Evolutionary conservation across 2,888 invertebrate genomes (phyloP).

Genomic region (Cephus rjabovi): DNA sequence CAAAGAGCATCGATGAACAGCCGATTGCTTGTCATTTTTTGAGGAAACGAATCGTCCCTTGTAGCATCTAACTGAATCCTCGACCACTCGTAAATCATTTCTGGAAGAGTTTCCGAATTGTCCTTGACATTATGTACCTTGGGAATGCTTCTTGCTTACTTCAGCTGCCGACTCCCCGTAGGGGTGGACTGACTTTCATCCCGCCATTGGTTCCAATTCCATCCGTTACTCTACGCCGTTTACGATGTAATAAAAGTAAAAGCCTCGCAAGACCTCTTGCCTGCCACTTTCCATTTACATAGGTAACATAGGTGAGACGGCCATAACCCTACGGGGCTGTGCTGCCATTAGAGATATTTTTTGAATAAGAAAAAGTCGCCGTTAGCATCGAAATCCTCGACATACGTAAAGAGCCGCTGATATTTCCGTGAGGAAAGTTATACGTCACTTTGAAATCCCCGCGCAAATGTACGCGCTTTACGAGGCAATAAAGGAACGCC

Average conservation of each 20-base stretch:
- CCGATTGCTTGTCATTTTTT: neutral
- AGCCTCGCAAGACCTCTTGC: neutral
- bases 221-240: neutral
- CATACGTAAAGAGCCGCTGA: neutral
- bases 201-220: neutral
- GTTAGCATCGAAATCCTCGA: neutral
- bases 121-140: neutral
- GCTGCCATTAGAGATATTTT: neutral
- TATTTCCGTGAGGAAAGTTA: neutral
- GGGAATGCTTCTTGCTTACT: neutral
- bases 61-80: neutral
- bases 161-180: neutral
- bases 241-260: conserved; percentile 1
- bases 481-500: neutral
- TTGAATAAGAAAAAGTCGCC: neutral
- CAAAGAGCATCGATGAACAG: neutral
- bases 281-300: neutral
- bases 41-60: neutral
- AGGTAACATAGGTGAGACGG: neutral
- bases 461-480: neutral
- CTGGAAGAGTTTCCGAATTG: neutral
- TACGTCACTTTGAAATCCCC: neutral
- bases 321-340: too few relatives aligned
- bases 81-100: neutral
- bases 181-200: neutral